Conservation (phyloP, 1,140 invertebrate genomes). For the Paralvinella palmiformis region DNA sequence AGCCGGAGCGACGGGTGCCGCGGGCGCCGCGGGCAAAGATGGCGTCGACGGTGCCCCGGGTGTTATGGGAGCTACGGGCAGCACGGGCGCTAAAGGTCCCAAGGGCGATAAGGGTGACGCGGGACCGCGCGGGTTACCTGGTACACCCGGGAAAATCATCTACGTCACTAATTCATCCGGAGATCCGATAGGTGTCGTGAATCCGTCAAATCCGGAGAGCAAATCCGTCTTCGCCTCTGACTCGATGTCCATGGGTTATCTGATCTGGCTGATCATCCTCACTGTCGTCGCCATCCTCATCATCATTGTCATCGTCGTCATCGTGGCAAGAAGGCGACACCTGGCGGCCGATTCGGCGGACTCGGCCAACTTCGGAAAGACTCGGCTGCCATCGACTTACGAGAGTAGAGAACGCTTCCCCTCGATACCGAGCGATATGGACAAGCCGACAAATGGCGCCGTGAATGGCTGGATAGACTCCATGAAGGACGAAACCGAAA, state of each 20-base stretch:
- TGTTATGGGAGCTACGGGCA: background rate
- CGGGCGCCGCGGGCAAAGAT: background rate
- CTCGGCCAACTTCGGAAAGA: background rate
- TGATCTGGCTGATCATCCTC: slow-evolving; percentile 14
- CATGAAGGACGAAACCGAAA: slow-evolving; percentile 13
- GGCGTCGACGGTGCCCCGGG: background rate
- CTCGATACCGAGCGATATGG: too few relatives aligned
- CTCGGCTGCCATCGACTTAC: background rate
- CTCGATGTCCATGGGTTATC: slow-evolving; percentile 2
- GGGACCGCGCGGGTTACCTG: background rate
- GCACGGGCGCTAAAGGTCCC: background rate
- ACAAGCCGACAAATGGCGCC: background rate
- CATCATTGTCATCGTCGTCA: slow-evolving; percentile 5
- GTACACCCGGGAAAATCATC: too few relatives aligned
- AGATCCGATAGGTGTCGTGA: too few relatives aligned
- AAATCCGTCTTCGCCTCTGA: too few relatives aligned
- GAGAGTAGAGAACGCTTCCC: background rate
- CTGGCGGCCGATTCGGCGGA: background rate
- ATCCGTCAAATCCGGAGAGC: too few relatives aligned
- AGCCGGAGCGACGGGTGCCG: background rate
- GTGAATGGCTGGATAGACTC: background rate
- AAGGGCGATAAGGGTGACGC: background rate
- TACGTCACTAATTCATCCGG: too few relatives aligned
- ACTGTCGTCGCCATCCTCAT: slow-evolving; percentile 9
- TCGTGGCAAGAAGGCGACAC: background rate